Conservation (phyloP, 2,113 vertebrate species). For the Myiopsitta monachus region DNA sequence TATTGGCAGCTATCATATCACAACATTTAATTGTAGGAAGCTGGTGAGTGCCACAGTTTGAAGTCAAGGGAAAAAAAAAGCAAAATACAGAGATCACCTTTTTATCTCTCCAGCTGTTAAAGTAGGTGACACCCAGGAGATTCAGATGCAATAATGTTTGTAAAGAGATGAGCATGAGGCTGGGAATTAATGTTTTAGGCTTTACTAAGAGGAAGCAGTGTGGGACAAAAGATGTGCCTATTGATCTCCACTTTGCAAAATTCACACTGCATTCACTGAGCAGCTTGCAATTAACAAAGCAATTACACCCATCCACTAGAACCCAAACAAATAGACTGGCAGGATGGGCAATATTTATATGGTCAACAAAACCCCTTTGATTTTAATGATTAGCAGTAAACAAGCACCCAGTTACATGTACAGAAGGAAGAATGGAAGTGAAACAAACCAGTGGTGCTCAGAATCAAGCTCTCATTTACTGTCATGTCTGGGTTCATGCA, state of each 20-base stretch:
- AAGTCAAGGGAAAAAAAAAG: neutral
- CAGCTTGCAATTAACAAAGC: neutral
- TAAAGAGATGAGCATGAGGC: accelerated
- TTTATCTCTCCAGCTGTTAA: neutral
- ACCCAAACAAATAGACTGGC: neutral
- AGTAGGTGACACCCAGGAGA: accelerated
- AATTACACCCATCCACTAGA: neutral
- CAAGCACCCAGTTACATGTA: neutral
- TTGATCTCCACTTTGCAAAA: neutral
- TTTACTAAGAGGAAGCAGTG: neutral
- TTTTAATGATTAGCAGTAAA: neutral
- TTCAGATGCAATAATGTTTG: neutral
- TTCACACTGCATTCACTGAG: accelerated
- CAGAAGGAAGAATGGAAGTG: neutral
- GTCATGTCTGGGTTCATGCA: accelerated
- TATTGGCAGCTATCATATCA: accelerated
- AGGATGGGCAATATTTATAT: neutral
- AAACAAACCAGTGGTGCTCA: neutral
- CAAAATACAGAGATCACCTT: neutral
- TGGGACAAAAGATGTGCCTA: neutral
- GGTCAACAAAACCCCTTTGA: neutral
- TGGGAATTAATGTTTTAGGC: neutral
- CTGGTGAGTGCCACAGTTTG: neutral
- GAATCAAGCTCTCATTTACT: neutral
- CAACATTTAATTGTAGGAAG: neutral